phyloP scores from a whole-genome alignment of 2,888 invertebrate species.

The Aspidapion aeneum region DNA sequence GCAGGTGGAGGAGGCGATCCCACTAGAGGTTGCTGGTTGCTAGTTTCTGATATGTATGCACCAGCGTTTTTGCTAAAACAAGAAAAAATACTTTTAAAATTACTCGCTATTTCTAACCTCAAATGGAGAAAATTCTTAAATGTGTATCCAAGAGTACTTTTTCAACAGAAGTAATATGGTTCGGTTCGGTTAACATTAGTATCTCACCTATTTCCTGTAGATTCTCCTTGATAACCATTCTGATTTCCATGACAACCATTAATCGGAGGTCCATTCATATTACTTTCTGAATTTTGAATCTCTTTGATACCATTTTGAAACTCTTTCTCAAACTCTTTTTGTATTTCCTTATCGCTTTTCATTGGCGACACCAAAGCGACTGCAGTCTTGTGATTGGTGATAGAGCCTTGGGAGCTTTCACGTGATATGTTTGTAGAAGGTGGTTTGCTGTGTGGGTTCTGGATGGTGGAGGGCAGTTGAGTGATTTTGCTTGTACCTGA shows the following conservation, averaged over 20 bases:
- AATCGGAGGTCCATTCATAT: no score
- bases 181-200: no score
- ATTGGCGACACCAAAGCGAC: constrained; percentile 69
- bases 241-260: no score
- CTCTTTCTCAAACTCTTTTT: constrained; percentile 26
- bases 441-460: neutral
- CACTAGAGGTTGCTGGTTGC: constrained; percentile 10
- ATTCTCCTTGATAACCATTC: no score
- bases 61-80: neutral
- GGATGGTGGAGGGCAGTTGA: neutral
- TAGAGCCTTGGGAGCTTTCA: constrained; percentile 41
- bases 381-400: constrained; percentile 38
- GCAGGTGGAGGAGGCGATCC: constrained; percentile 27
- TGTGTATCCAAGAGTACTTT: no score
- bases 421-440: constrained; percentile 33
- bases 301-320: constrained; percentile 7
- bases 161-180: no score
- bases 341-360: constrained; percentile 51
- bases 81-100: no score
- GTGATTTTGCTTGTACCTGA: constrained; percentile 29
- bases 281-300: constrained; percentile 65
- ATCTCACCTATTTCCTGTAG: no score
- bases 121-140: no score
- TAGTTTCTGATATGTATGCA: neutral
- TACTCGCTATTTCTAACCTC: no score